Evolutionary conservation across 2,888 invertebrate genomes (phyloP).

Genomic region (Macaria notata): DNA sequence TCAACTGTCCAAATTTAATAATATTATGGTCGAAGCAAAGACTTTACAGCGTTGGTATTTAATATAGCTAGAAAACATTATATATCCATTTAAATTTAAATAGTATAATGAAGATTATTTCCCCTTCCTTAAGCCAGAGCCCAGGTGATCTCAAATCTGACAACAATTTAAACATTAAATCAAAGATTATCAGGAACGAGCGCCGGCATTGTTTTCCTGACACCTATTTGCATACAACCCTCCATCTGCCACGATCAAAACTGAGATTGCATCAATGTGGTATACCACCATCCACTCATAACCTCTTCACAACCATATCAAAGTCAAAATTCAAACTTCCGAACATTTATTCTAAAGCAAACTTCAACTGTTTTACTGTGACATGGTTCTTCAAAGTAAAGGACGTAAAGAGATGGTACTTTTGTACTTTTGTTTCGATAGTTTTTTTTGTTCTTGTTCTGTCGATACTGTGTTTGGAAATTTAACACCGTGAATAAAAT

Average conservation of each 20-base stretch:
- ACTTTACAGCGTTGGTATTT: no score
- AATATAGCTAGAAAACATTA: no score
- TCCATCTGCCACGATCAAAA: conserved; percentile 61
- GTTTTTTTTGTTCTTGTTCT: conserved; percentile 47
- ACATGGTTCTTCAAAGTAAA: conserved; percentile 4
- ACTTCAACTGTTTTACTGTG: background rate
- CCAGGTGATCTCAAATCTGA: conserved; percentile 36
- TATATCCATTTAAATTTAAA: no score
- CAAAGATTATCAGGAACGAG: conserved; percentile 69
- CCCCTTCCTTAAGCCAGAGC: conserved; percentile 6
- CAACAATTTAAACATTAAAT: conserved; percentile 44
- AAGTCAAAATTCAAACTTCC: background rate
- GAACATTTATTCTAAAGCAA: background rate
- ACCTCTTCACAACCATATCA: conserved; percentile 1
- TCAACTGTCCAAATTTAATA: no score
- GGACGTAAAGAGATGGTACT: conserved; percentile 16
- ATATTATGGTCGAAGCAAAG: no score
- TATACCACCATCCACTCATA: conserved; percentile 2
- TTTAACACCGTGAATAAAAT: conserved; percentile 58
- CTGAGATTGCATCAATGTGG: conserved; percentile 50
- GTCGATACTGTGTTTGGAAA: conserved; percentile 49
- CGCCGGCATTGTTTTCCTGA: conserved; percentile 63
- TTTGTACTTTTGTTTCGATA: conserved; percentile 24
- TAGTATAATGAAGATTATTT: no score
- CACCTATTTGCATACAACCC: conserved; percentile 70